Evolutionary conservation across 2,888 invertebrate species (phyloP).

Genomic region (Sympetrum striolatum): DNA sequence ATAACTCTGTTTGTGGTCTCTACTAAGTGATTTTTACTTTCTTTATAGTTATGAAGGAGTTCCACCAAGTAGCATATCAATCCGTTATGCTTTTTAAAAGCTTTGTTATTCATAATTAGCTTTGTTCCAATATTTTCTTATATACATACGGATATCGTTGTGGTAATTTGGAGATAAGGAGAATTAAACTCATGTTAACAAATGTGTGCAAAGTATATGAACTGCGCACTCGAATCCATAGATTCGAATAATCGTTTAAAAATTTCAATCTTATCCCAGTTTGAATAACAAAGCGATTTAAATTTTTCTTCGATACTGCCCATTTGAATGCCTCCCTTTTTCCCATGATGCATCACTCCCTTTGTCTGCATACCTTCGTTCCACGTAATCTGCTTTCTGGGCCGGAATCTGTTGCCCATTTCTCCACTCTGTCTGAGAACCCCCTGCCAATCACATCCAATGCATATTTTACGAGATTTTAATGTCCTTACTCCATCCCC

Average conservation of each 20-base stretch:
- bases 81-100: too few species aligned
- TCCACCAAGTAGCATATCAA: too few species aligned
- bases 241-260: background rate
- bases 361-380: background rate
- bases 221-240: too few species aligned
- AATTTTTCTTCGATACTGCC: background rate
- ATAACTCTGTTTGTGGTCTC: too few species aligned
- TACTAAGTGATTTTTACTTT: too few species aligned
- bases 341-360: background rate
- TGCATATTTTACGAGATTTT: slow-evolving; percentile 33
- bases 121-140: too few species aligned
- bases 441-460: background rate
- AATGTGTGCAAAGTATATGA: too few species aligned
- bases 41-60: too few species aligned
- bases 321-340: background rate
- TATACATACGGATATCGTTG: too few species aligned
- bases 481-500: slow-evolving; percentile 3
- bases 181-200: too few species aligned
- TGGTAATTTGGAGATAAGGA: too few species aligned
- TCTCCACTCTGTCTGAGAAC: background rate
- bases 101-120: too few species aligned
- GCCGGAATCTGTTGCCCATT: background rate
- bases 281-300: background rate
- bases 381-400: background rate
- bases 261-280: background rate